Conservation (phyloP, 2,888 invertebrate species). For the Steinernema scapterisci region DNA sequence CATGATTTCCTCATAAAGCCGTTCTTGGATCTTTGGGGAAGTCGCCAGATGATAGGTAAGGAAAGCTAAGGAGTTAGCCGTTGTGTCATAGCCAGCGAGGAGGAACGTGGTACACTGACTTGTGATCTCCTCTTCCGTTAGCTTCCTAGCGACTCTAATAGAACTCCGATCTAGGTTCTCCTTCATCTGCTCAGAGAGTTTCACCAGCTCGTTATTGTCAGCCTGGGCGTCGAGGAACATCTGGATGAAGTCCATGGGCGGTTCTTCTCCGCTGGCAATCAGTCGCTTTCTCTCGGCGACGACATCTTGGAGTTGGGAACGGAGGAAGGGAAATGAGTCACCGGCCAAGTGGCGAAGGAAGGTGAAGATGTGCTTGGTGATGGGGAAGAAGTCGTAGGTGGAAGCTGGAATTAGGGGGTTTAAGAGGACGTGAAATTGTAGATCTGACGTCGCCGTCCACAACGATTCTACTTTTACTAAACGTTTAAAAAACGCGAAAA, state of each 20-base stretch:
- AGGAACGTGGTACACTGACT: constrained; percentile 70
- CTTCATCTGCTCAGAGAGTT: constrained; percentile 56
- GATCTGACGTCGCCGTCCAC: too few relatives aligned
- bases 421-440: not conserved
- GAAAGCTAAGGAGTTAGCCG: constrained; percentile 71
- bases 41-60: constrained; percentile 70
- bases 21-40: constrained; percentile 70
- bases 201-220: not conserved
- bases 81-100: constrained; percentile 72
- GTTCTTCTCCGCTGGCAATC: not conserved
- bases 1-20: constrained; percentile 69
- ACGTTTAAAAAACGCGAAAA: not conserved
- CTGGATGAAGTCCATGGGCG: constrained; percentile 1
- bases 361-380: constrained; percentile 9
- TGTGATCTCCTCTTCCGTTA: constrained; percentile 64
- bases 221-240: constrained; percentile 18
- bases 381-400: constrained; percentile 1
- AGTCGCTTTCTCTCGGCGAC: not conserved
- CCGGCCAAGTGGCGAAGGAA: constrained; percentile 1
- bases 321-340: not conserved
- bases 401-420: not conserved
- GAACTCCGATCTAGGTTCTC: constrained; percentile 3
- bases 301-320: not conserved
- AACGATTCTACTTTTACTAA: too few relatives aligned
- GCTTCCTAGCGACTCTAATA: constrained; percentile 11